phyloP scores from a whole-genome alignment of 2,888 invertebrate genomes.

The Dynastes tityus region DNA sequence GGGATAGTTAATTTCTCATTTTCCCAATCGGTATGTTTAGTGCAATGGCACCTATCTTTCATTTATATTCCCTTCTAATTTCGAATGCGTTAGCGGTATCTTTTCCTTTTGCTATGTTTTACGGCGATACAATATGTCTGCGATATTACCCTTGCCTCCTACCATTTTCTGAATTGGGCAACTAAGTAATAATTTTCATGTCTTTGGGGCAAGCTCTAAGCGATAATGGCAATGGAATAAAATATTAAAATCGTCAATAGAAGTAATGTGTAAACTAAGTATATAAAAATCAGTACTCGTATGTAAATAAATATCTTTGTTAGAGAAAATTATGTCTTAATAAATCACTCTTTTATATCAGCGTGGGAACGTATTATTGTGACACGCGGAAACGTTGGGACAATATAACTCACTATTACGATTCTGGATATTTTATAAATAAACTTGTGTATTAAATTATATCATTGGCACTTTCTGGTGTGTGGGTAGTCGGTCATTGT shows the following conservation, averaged over 20 bases:
- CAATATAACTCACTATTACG: constrained; percentile 47
- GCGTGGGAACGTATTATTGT: constrained; percentile 44
- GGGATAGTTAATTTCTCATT: no score
- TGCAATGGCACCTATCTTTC: no score
- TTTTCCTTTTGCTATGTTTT: no score
- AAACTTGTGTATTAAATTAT: constrained; percentile 48
- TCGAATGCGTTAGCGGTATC: no score
- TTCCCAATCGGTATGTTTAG: no score
- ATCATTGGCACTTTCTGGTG: constrained; percentile 35
- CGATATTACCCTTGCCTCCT: no score
- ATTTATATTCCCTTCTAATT: no score
- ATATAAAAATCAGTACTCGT: constrained; percentile 17
- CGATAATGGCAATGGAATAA: constrained; percentile 14
- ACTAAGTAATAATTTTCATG: neutral
- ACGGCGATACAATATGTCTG: no score
- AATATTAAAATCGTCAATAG: constrained; percentile 6
- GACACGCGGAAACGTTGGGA: constrained; percentile 42
- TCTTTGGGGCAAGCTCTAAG: neutral
- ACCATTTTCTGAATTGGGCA: no score
- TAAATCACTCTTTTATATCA: constrained; percentile 41
- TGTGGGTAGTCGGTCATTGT: constrained; percentile 39
- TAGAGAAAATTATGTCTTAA: constrained; percentile 35
- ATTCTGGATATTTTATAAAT: constrained; percentile 47
- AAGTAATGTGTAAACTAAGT: neutral
- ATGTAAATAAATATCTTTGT: constrained; percentile 34